A percentile compares a stretch with the other conserved stretches of the same genome.
phyloP scores from a whole-genome alignment of 2,888 invertebrate species.

The Yponomeuta malinellus region DNA sequence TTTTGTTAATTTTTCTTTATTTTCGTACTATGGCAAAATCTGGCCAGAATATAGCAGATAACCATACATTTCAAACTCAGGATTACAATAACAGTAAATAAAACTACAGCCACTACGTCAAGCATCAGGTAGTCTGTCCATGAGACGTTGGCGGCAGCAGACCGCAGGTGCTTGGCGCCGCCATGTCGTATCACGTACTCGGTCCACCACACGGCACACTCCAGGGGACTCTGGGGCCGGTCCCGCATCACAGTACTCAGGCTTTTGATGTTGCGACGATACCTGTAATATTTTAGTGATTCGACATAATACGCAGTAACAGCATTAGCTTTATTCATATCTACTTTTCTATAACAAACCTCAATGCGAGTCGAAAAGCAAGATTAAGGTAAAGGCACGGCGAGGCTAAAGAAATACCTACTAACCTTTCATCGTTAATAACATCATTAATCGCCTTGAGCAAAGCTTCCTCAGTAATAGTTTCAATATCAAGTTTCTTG shows the following conservation, averaged over 20 bases:
- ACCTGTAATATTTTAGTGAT: slow-evolving; percentile 24
- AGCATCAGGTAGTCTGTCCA: slow-evolving; percentile 17
- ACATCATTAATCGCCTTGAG: not conserved
- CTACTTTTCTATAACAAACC: too few relatives aligned
- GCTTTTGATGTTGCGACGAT: slow-evolving; percentile 25
- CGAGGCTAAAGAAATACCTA: not conserved
- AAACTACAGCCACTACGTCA: slow-evolving; percentile 34
- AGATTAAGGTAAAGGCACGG: not conserved
- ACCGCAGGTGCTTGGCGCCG: slow-evolving; percentile 29
- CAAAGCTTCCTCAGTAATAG: not conserved
- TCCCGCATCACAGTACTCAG: slow-evolving; percentile 26
- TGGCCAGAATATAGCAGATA: too few relatives aligned
- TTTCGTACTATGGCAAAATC: too few relatives aligned
- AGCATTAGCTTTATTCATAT: not conserved
- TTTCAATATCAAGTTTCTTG: not conserved
- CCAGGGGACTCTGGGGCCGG: slow-evolving; percentile 30
- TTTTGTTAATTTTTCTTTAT: too few relatives aligned
- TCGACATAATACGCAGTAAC: too few relatives aligned
- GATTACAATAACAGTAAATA: not conserved
- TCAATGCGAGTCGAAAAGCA: not conserved
- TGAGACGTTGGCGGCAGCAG: slow-evolving; percentile 19
- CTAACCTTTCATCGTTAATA: slow-evolving; percentile 1
- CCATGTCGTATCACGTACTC: slow-evolving; percentile 32
- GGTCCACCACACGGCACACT: slow-evolving; percentile 34
- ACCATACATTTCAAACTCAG: slow-evolving; percentile 24